Evolutionary conservation across 2,113 vertebrate genomes (phyloP).

Genomic region (Scomber japonicus): DNA sequence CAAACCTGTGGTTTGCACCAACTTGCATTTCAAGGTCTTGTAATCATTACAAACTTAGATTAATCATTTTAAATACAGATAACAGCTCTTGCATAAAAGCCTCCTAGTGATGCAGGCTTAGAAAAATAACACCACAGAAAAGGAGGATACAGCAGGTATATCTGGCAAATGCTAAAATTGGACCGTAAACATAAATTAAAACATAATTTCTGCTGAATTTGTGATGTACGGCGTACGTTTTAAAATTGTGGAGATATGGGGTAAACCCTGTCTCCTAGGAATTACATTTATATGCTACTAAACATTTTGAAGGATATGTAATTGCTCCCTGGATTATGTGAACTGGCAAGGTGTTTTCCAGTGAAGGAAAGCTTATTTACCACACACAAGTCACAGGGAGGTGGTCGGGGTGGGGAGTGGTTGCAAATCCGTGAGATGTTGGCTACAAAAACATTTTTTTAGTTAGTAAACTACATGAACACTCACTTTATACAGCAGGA

Average conservation of each 20-base stretch:
- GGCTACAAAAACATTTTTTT: too few relatives aligned
- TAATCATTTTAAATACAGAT: conserved; percentile 78
- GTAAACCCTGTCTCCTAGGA: background rate
- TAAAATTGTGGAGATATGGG: conserved; percentile 12
- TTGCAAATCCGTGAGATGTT: too few relatives aligned
- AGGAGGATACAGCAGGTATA: conserved; percentile 32
- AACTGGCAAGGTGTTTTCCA: background rate
- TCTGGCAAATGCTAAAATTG: conserved; percentile 40
- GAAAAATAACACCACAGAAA: conserved; percentile 25
- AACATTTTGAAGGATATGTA: conserved; percentile 31
- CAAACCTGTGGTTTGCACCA: conserved; percentile 64
- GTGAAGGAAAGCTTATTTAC: background rate
- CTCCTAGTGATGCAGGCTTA: conserved; percentile 21
- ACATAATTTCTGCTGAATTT: conserved; percentile 13
- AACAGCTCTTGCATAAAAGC: conserved; percentile 31
- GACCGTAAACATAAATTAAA: conserved; percentile 61
- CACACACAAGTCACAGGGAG: background rate
- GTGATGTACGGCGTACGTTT: conserved; percentile 47
- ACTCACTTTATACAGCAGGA: background rate
- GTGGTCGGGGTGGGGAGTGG: background rate
- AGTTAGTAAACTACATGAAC: too few relatives aligned
- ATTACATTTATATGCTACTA: conserved; percentile 15
- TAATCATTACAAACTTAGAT: conserved; percentile 69
- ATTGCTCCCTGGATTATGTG: conserved; percentile 35
- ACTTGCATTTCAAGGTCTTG: conserved; percentile 56